These are phyloP conservation scores for Zenarchopterus dispar DNA, from an alignment of 2,797 vertebrate species.

Conservation along the genomic window DNA sequence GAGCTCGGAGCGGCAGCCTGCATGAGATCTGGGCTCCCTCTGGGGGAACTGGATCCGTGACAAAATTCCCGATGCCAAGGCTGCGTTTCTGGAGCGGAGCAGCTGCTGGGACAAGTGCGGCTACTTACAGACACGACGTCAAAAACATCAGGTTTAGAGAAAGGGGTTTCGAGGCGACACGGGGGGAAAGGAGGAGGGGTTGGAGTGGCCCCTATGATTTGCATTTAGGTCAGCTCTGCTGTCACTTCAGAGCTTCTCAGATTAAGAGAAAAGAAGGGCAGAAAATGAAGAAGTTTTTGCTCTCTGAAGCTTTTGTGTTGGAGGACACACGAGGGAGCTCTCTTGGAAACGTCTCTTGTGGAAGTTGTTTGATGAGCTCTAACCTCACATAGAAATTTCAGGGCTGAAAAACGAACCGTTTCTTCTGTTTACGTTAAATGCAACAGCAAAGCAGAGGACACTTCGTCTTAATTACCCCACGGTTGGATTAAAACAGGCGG, in stretches of 20 bases:
- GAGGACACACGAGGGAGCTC: conserved; percentile 5
- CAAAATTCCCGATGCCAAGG: conserved; percentile 70
- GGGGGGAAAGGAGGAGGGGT: conserved; percentile 2
- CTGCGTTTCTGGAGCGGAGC: conserved; percentile 66
- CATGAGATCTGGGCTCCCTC: conserved; percentile 72
- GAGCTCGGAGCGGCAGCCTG: conserved; percentile 63
- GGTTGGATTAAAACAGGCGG: conserved; percentile 24
- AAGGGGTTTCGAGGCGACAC: conserved; percentile 48
- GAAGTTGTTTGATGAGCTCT: conserved; percentile 15
- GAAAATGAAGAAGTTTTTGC: not conserved
- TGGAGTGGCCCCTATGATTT: conserved; percentile 46
- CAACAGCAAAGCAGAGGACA: not conserved
- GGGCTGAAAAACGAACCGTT: conserved; percentile 8
- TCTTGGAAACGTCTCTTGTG: conserved; percentile 7
- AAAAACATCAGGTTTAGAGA: conserved; percentile 67
- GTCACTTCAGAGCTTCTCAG: conserved; percentile 44
- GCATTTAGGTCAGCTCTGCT: conserved; percentile 65
- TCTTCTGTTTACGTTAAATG: not conserved
- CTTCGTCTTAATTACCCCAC: conserved; percentile 27
- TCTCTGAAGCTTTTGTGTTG: conserved; percentile 16
- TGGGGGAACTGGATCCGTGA: conserved; percentile 67
- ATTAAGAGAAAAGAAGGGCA: conserved; percentile 29
- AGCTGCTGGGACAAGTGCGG: conserved; percentile 70
- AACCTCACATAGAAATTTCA: not conserved
- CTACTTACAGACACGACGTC: conserved; percentile 64